A percentile compares a stretch with the other conserved stretches of the same genome.
phyloP scores from a whole-genome alignment of 2,113 vertebrate genomes.

The Piprites chloris region DNA sequence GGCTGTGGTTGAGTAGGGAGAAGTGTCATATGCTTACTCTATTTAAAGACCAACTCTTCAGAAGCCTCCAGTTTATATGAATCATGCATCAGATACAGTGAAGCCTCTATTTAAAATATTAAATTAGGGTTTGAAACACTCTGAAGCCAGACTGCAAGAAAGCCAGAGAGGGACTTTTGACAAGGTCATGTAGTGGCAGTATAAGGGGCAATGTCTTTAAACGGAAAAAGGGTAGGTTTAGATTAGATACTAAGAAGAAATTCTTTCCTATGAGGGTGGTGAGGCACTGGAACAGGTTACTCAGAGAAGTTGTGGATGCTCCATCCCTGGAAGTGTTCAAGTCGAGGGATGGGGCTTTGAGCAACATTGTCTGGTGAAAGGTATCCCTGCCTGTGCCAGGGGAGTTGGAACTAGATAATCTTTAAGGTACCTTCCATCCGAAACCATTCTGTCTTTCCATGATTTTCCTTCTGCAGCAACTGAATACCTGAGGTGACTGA shows the following conservation, averaged over 20 bases:
- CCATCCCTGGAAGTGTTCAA: not conserved
- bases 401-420: not conserved
- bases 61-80: not conserved
- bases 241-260: not conserved
- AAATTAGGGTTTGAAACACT: not conserved
- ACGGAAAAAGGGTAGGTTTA: not conserved
- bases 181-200: not conserved
- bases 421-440: not conserved
- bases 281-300: not conserved
- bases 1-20: accelerated
- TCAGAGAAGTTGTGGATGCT: not conserved
- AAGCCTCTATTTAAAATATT: not conserved
- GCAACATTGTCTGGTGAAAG: not conserved
- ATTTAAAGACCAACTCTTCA: not conserved
- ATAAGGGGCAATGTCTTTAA: not conserved
- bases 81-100: not conserved
- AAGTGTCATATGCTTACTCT: not conserved
- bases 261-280: not conserved
- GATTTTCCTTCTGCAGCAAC: not conserved
- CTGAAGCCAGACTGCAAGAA: not conserved
- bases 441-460: not conserved
- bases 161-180: not conserved
- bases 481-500: not conserved
- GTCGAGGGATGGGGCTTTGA: not conserved
- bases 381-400: not conserved